These are phyloP conservation scores for Coenobita brevimanus DNA, from an alignment of 1,140 invertebrate species.

Conservation along the genomic window DNA sequence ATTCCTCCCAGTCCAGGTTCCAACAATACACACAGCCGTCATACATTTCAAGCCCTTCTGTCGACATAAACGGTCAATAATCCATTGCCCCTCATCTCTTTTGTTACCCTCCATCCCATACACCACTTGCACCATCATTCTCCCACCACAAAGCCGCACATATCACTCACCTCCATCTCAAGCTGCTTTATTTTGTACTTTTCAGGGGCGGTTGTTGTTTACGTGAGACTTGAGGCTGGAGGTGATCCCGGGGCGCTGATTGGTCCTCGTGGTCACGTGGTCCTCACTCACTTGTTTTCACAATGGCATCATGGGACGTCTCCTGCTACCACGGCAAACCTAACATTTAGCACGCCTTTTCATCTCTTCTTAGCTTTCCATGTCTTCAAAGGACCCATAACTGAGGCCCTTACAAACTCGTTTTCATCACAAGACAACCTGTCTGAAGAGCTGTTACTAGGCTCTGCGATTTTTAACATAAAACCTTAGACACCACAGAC, in stretches of 20 bases:
- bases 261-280: constrained; percentile 14
- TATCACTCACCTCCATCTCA: constrained; percentile 55
- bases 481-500: constrained; percentile 12
- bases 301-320: constrained; percentile 43
- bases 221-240: constrained; percentile 9
- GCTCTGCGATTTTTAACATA: neutral
- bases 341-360: constrained; percentile 31
- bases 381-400: constrained; percentile 40
- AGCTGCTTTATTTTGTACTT: constrained; percentile 65
- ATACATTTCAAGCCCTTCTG: neutral
- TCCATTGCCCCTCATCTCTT: no score
- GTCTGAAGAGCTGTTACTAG: neutral
- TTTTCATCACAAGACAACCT: neutral
- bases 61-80: no score
- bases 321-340: constrained; percentile 2
- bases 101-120: neutral
- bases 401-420: constrained; percentile 41
- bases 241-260: constrained; percentile 33
- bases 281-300: constrained; percentile 58
- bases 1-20: constrained; percentile 42
- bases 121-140: neutral
- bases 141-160: no score
- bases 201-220: constrained; percentile 48
- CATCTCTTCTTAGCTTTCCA: constrained; percentile 50
- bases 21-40: constrained; percentile 34